A percentile compares a stretch with the other conserved stretches of the same genome.
Conservation (phyloP, 2,113 vertebrate genomes). For the Leptosomus discolor region DNA sequence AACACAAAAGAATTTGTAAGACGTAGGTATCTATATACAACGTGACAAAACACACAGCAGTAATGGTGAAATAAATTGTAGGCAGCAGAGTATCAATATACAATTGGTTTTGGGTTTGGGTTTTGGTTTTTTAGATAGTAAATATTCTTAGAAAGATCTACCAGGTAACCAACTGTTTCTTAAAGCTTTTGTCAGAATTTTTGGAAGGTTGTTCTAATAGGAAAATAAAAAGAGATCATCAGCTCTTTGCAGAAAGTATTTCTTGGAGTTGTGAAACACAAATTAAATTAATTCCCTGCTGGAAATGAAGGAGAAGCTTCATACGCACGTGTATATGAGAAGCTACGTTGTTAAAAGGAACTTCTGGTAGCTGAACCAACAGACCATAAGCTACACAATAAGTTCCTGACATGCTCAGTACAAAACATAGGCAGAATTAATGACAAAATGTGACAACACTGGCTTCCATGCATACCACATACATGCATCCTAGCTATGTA, state of each 20-base stretch:
- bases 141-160: not conserved
- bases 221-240: not conserved
- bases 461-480: not conserved
- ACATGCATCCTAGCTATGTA: not conserved
- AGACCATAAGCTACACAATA: not conserved
- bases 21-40: not conserved
- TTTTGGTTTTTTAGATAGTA: rapidly evolving
- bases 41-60: not conserved
- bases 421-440: not conserved
- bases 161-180: not conserved
- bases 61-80: not conserved
- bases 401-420: not conserved
- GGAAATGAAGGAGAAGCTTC: not conserved
- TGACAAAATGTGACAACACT: not conserved
- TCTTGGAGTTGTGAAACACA: not conserved
- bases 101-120: too few relatives aligned
- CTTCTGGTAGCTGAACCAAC: not conserved
- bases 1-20: not conserved
- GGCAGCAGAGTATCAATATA: not conserved
- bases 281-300: not conserved
- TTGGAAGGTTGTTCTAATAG: not conserved
- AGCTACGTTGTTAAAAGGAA: not conserved
- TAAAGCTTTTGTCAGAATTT: not conserved
- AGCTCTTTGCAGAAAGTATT: not conserved
- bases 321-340: not conserved